Base-by-base conservation (phyloP, 2,113 vertebrate species). In the Hystrix cristata region DNA sequence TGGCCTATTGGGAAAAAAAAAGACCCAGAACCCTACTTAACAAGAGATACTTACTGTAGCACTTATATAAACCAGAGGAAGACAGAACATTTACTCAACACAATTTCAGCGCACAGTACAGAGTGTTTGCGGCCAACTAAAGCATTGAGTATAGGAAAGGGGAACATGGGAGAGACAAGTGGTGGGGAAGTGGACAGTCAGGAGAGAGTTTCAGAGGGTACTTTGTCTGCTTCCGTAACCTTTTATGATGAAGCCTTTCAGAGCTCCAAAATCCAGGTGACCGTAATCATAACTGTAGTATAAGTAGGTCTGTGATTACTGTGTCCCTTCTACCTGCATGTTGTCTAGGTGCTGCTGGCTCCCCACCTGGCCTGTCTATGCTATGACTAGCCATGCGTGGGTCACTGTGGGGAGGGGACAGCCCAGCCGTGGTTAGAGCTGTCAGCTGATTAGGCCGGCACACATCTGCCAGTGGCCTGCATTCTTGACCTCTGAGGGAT, bases 41-140 rank as follows among this genome's bases (percentile, higher is more conserved):
- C 31, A 89, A 57, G 69, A 82, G 53, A 34, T 31, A 29, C 21
- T 92, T 92, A 71, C 55, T 82, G 67, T 48, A 65, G 62, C 86
- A 93, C 13, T 85, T 94, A 34, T 14, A 74, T 86, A 83, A 96
- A 21, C 43, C 55, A 87, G 48, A 18, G 34, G 53, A 62, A 57
- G 51, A 46, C 8, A 67, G 21, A 72, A 55, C 64, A 23, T 53
- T 84, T 53, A 88, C 48, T 53, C 53, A 92, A 21, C 21, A 82
- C 79, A 67, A 55, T 95, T 95, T 91, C 53, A 65, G 11, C 27
- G 81, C 43, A 31, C 21, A 72, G 18, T 53, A 57, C 11, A 65
- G 59, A 95, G 21, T 65, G 12, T 59, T n/a, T 78, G 48, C 65
- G 38, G 34, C 65, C 78, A 69, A 21, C 60, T 71, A 51, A 60